These are phyloP conservation scores for Troilus luridus DNA, from an alignment of 2,888 invertebrate genomes.

Conservation along the genomic window DNA sequence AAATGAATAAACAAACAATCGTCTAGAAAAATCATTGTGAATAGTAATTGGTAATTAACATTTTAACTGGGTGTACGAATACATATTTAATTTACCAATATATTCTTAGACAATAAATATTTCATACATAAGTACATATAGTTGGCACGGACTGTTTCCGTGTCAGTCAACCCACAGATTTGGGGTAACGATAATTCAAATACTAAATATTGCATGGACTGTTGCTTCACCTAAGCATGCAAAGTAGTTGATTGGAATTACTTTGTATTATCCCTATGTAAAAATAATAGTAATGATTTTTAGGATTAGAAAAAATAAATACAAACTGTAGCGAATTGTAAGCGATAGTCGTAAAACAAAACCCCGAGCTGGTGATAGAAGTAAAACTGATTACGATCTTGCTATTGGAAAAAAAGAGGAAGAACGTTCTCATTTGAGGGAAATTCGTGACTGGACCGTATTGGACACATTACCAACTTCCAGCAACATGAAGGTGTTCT, in stretches of 20 bases:
- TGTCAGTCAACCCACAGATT: neutral
- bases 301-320: neutral
- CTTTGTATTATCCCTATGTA: neutral
- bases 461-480: neutral
- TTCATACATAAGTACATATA: neutral
- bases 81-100: neutral
- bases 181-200: neutral
- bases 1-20: too few relatives aligned
- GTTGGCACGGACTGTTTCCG: neutral
- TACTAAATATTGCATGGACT: constrained; percentile 2
- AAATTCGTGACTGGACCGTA: constrained; percentile 1
- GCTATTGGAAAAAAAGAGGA: neutral
- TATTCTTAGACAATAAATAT: neutral
- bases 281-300: neutral
- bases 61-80: neutral
- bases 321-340: neutral
- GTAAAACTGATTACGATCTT: neutral
- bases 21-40: too few relatives aligned
- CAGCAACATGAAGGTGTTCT: neutral
- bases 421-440: neutral
- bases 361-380: neutral
- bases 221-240: neutral
- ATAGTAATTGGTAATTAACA: too few relatives aligned
- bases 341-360: neutral
- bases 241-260: neutral